Base-by-base conservation (phyloP, 2,888 invertebrate genomes). In the Papilio elwesi region DNA sequence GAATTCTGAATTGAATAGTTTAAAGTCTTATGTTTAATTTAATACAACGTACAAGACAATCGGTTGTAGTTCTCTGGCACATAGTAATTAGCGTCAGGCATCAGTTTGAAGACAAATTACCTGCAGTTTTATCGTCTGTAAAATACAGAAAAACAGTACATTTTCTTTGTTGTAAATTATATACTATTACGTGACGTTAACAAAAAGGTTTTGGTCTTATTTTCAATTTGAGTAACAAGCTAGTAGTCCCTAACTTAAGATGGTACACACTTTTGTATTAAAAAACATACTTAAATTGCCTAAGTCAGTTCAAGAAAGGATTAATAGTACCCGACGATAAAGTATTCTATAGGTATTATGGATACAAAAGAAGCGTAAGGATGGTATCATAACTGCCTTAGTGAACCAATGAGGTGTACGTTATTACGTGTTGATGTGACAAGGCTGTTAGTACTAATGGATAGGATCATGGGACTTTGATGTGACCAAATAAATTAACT, bases 101-200 rank as follows among this genome's bases (percentile, higher is more conserved):
- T 68, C 68, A 78, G 75, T 74, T 78, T 71, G 38, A 68, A 74
- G 43, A 68, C 74, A 75, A 62, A 81, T 81, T 80, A 79, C 73
- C 75, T 74, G 76, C 78, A 77, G 77, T 80, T 78, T 71, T 73
- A 74, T 74, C 76, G 77, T 77, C 70, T 64, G 51, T 71, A 63
- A 70, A 77, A 77, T 76, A 78, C 15, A 38, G 67, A 70, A 77
- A 77, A 76, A 78, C 15, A 48, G 52, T 64, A 51, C 66, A 68
- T 66, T 68, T 74, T 49, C 62, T 47, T 70, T 73, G 65, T 49
- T 51, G 26, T n/a, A 52, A 65, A 51, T 49, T 38, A n/a, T 36
- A n/a, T 15, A 10, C 43, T n/a, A 62, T 62, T 62, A 62, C n/a
- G n/a, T 62, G 43, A 59, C 59, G 11, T 36, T 52, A 52, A 52